phyloP scores from a whole-genome alignment of 2,888 invertebrate genomes.

The Tuberolachnus salignus region DNA sequence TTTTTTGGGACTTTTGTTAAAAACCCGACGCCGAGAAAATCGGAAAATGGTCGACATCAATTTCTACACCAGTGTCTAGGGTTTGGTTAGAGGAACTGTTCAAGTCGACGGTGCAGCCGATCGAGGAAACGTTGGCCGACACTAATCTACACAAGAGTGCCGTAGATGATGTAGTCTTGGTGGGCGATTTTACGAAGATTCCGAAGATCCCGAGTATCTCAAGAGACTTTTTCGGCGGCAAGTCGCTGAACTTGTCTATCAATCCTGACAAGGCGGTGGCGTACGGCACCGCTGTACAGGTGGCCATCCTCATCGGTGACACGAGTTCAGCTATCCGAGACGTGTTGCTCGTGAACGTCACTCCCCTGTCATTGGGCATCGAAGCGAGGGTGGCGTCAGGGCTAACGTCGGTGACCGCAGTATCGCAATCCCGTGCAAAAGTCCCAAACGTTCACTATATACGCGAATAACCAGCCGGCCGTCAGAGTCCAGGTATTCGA shows the following conservation, averaged over 20 bases:
- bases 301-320: slow-evolving; percentile 71
- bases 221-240: slow-evolving; percentile 72
- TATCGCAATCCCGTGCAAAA: slow-evolving; percentile 69
- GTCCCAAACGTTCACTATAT: slow-evolving; percentile 66
- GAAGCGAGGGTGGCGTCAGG: slow-evolving; percentile 82
- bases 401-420: slow-evolving; percentile 64
- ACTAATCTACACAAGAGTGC: slow-evolving; percentile 77
- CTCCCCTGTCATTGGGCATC: slow-evolving; percentile 73
- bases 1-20: no score
- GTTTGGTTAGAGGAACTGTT: slow-evolving; percentile 81
- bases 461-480: slow-evolving; percentile 66
- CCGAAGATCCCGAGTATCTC: slow-evolving; percentile 78
- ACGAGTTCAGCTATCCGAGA: slow-evolving; percentile 72
- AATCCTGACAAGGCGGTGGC: slow-evolving; percentile 84
- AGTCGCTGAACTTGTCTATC: slow-evolving; percentile 74
- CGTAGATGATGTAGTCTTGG: slow-evolving; percentile 79
- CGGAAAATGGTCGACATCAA: slow-evolving; percentile 61
- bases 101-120: slow-evolving; percentile 75
- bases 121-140: slow-evolving; percentile 78
- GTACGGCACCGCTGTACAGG: slow-evolving; percentile 78
- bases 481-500: slow-evolving; percentile 63
- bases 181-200: slow-evolving; percentile 81
- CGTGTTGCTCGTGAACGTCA: slow-evolving; percentile 71
- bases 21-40: neutral
- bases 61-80: slow-evolving; percentile 73